Percentiles rank a stretch among this genome's conserved stretches.
Evolutionary conservation across 2,888 invertebrate genomes (phyloP).

Genomic region (Andrena minutula): DNA sequence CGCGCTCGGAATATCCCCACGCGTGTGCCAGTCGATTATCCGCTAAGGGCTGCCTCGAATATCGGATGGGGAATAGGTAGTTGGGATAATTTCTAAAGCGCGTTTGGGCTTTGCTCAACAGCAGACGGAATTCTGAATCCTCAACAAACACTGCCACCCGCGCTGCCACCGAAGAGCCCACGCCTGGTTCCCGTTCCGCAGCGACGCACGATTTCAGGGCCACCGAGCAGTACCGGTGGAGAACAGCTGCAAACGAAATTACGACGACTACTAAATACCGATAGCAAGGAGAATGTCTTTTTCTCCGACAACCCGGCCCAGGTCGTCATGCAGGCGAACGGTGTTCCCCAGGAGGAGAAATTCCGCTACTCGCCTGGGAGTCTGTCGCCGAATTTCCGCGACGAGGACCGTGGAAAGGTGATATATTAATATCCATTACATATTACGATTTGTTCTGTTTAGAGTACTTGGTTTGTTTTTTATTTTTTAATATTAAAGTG

Average conservation of each 20-base stretch:
- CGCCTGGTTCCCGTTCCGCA: slow-evolving; percentile 85
- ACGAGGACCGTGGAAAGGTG: slow-evolving; percentile 77
- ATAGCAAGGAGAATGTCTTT: slow-evolving; percentile 90
- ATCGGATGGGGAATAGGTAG: background rate
- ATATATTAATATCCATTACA: slow-evolving; percentile 20
- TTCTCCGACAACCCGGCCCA: slow-evolving; percentile 84
- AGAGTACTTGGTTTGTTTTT: too few species aligned
- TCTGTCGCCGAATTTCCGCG: slow-evolving; percentile 78
- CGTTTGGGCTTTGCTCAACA: slow-evolving; percentile 31
- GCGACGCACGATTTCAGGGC: slow-evolving; percentile 81
- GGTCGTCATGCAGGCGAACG: slow-evolving; percentile 61
- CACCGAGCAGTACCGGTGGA: slow-evolving; percentile 84
- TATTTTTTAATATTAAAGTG: too few species aligned
- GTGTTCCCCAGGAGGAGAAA: slow-evolving; percentile 77
- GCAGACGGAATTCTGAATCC: slow-evolving; percentile 80
- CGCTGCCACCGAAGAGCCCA: slow-evolving; percentile 86
- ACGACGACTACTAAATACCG: slow-evolving; percentile 90
- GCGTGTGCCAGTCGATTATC: background rate
- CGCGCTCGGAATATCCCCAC: background rate
- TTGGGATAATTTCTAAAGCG: background rate
- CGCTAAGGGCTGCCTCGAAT: background rate
- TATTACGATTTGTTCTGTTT: too few species aligned
- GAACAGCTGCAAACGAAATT: slow-evolving; percentile 92
- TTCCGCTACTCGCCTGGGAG: slow-evolving; percentile 80
- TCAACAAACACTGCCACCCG: slow-evolving; percentile 82